Base-by-base conservation (phyloP, 2,113 vertebrate genomes). In the Zingel zingel region DNA sequence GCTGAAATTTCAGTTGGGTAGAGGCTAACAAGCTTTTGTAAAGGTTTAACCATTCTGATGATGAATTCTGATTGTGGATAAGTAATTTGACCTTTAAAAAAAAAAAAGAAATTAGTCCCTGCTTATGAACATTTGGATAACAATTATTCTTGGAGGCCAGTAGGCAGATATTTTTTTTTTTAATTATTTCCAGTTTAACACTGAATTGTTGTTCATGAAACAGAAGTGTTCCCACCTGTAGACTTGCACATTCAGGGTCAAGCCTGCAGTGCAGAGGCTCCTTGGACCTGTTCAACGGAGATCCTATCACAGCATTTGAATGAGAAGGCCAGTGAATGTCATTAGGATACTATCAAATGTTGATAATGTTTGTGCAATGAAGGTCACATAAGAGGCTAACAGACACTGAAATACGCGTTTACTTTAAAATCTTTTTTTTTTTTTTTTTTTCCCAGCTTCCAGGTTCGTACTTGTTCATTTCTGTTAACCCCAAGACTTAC, bases 401-500 rank as follows among this genome's bases (percentile, higher is more conserved):
- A 72, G 18, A 75, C 62, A 66, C 61, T 79, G 50, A 84, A 74
- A 82, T 64, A 56, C 69, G 57, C 19, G n/a, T 50, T 48, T 18
- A 62, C 9, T 43, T 84, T 61, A 63, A 87, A 83, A 88, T 90
- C 88, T 90, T 72, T 88, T 84, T 82, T 89, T 90, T 89, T 90
- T 72, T 88, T 84, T 82, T 84, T 80, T 36, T 25, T 25, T 1
- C 1, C 3, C 16, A 54, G 43, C 16, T 19, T 48, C 2, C 0
- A 6, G 1, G 6, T 53, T 9, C 0, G 1, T 45, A 48, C 15
- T 10, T 50, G 19, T 48, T 4, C 0, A 12, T 53, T 47, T 61
- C 47, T 54, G 12, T 57, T 27, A 59, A 62, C 51, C 65, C 27
- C 16, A n/a, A 33, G 68, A 48, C 16, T 53, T 61, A 33, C 30